Evolutionary conservation across 2,888 invertebrate species (phyloP), one percentile per base, ranked within the genome.

Genomic region (Athalia cordata): DNA sequence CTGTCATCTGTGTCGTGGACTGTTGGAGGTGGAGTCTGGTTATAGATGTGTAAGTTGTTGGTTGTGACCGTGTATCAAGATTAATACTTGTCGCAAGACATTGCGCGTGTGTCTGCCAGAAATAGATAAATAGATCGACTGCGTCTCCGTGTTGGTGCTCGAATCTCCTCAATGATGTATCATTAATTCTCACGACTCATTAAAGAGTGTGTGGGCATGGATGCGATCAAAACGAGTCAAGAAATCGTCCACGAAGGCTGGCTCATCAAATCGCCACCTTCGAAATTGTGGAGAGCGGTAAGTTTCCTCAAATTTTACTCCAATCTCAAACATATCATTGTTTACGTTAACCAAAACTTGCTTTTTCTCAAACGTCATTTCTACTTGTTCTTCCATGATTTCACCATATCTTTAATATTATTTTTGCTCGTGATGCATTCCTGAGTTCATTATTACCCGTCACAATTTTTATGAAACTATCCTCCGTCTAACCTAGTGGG

Each of bases 201-300:
- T 75, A 64, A 61, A 62, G 50, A 75, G 64, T 64, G 75, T 75
- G 75, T 52, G 59, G 81, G 83, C 82, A 89, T 89, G 89, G 89
- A 89, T 81, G 87, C 86, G 81, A 86, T 88, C 55, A 92, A 91
- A 88, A 91, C 90, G 85, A 92, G 91, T 82, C 92, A 93, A 90
- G 96, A 96, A 91, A 93, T 95, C 82, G 95, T 96, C 83, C 95
- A 95, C 89, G 96, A 97, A 91, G 98, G 98, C 82, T 98, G 98
- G 98, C 93, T 98, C 86, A 97, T 96, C 80, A 98, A 98, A 92
- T 98, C 98, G 79, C 98, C 98, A 84, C 98, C 98, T 80, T 95
- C 96, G 79, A 97, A 96, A 92, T 95, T 97, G 89, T 97, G 96
- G 95, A 94, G 97, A 93, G 97, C 97, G 91, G 98, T 98, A 93